Conservation (phyloP, 2,797 vertebrate species). For the Aplochiton taeniatus region DNA sequence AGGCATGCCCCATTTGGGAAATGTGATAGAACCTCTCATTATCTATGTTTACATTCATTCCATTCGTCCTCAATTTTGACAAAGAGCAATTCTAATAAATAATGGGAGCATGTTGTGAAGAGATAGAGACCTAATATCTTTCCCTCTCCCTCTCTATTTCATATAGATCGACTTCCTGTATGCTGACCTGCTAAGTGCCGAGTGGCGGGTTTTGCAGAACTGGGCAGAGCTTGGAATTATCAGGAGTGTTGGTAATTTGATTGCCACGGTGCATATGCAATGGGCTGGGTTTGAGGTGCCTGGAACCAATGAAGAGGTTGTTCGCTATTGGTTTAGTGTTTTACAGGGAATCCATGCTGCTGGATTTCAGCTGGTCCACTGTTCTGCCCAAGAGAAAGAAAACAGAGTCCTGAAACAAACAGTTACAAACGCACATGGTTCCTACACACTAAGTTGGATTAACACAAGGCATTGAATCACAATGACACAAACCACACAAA, state of each 20-base stretch:
- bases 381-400: slow-evolving; percentile 60
- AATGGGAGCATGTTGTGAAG: too few relatives aligned
- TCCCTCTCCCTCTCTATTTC: slow-evolving; percentile 7
- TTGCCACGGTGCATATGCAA: slow-evolving; percentile 74
- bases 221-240: slow-evolving; percentile 72
- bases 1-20: slow-evolving; percentile 2
- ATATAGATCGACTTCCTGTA: slow-evolving; percentile 76
- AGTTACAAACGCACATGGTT: slow-evolving; percentile 59
- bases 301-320: slow-evolving; percentile 69
- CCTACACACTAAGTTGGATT: slow-evolving; percentile 79
- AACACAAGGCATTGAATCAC: slow-evolving; percentile 58
- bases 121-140: not conserved
- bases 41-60: not conserved
- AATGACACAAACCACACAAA: slow-evolving; percentile 13
- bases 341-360: slow-evolving; percentile 61
- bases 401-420: slow-evolving; percentile 63
- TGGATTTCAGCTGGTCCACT: slow-evolving; percentile 71
- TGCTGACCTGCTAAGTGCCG: slow-evolving; percentile 75
- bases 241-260: slow-evolving; percentile 68
- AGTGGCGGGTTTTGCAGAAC: slow-evolving; percentile 79
- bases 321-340: slow-evolving; percentile 79
- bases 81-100: too few relatives aligned
- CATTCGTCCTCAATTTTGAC: too few relatives aligned
- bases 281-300: slow-evolving; percentile 81
- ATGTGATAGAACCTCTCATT: not conserved